Base-by-base conservation (phyloP, 2,113 vertebrate genomes). In the Eulemur macaco region DNA sequence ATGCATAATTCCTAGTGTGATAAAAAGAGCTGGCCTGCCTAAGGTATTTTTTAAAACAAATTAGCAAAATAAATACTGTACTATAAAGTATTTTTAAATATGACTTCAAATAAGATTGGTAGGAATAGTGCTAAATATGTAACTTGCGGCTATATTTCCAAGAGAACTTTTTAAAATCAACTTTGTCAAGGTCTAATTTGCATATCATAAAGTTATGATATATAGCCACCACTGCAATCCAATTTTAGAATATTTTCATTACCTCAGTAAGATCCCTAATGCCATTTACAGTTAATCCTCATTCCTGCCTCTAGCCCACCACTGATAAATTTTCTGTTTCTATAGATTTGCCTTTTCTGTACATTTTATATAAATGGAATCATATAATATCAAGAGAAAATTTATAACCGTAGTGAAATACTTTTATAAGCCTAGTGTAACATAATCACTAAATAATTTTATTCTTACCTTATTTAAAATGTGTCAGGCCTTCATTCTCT, bases 1-100 rank as follows among this genome's bases (percentile, higher is more conserved):
- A 97, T 99, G 99, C 98, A 99, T 99, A 95, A 99, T 99, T 98
- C 99, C 99, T 76, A 99, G 99, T 98, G 99, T 99, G 98, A 99
- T 99, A 95, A 99, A 99, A 98, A 99, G 98, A 97, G 98, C 99
- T 1, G 99, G 99, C 56, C 63, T 99, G 27, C 95, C 99, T 13
- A 99, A 99, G 99, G 99, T 99, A 97, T 71, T 82, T 89, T 64
- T 77, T 23, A 27, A 3, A 94, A 56, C 18, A 94, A 80, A 85
- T 86, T 77, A 88, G 31, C 18, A 94, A 95, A 95, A 91, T 74
- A 76, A 89, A 27, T 69, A 5, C 10, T 52, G 4, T 87, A 34
- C 21, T 69, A 11, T 82, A 93, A 89, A 94, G 45, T 91, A 58
- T 85, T 90, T 95, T 95, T 10, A 92, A 96, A 34, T 92, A 18